A percentile compares a stretch with the other conserved stretches of the same genome.
phyloP scores from a whole-genome alignment of 2,797 vertebrate genomes.

The Clarias laeviceps region DNA sequence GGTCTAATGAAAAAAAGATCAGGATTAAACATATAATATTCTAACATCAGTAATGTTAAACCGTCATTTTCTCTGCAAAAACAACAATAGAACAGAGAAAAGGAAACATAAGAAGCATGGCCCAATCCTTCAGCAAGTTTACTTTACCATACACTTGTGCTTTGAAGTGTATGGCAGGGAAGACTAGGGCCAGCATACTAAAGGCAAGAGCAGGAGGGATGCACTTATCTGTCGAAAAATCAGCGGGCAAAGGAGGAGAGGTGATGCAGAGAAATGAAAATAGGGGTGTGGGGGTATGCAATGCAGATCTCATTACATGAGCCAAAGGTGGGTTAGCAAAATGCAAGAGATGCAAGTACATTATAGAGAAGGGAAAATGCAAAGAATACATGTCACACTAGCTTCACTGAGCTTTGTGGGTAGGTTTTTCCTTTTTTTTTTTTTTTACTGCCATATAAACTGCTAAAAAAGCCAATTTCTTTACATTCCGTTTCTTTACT shows the following conservation, averaged over 20 bases:
- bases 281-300: constrained; percentile 61
- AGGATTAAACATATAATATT: constrained; percentile 83
- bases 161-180: constrained; percentile 72
- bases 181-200: constrained; percentile 71
- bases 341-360: constrained; percentile 79
- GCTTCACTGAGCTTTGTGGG: constrained; percentile 65
- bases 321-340: constrained; percentile 75
- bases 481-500: constrained; percentile 26
- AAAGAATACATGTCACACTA: constrained; percentile 83
- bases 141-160: constrained; percentile 75
- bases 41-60: constrained; percentile 73
- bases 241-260: constrained; percentile 74
- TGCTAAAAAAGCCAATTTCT: constrained; percentile 40
- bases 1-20: constrained; percentile 85
- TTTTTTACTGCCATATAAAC: constrained; percentile 12
- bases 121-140: constrained; percentile 67
- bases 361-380: constrained; percentile 70
- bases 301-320: constrained; percentile 76
- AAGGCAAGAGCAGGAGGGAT: constrained; percentile 77
- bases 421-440: constrained; percentile 37
- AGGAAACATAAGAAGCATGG: constrained; percentile 74
- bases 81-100: constrained; percentile 71
- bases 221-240: constrained; percentile 71
- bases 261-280: constrained; percentile 72
- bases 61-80: constrained; percentile 74